Evolutionary conservation across 2,888 invertebrate genomes (phyloP).

Genomic region (Xylota sylvarum): DNA sequence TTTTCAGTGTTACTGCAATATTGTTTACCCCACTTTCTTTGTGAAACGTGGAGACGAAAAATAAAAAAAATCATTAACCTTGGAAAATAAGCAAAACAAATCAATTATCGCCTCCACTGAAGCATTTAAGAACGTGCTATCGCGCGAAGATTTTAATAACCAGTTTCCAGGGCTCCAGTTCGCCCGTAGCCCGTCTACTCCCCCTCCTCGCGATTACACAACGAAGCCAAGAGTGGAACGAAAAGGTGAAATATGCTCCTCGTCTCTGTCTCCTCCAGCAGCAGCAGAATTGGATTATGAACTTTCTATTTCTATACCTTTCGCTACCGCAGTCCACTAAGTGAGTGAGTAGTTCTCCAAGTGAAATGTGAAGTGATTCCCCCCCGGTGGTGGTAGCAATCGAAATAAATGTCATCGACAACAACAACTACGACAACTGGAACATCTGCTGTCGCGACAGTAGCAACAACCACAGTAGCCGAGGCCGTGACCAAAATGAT

Average conservation of each 20-base stretch:
- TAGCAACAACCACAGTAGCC: conserved; percentile 45
- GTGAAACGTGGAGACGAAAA: background rate
- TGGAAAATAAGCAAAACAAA: conserved; percentile 3
- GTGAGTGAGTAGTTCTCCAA: conserved; percentile 12
- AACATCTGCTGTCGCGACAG: conserved; percentile 16
- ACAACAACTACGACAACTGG: conserved; percentile 21
- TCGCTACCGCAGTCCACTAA: conserved; percentile 3
- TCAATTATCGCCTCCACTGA: background rate
- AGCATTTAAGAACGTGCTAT: conserved; percentile 13
- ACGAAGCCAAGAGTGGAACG: conserved; percentile 43
- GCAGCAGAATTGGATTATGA: conserved; percentile 52
- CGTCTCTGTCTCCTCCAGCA: conserved; percentile 13
- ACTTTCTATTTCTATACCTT: conserved; percentile 69
- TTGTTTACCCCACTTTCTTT: conserved; percentile 23
- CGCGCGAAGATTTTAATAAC: background rate
- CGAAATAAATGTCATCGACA: conserved; percentile 67
- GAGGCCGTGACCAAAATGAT: conserved; percentile 67
- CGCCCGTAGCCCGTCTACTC: background rate
- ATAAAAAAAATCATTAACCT: conserved; percentile 20
- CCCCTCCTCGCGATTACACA: conserved; percentile 56
- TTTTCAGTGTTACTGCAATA: conserved; percentile 18
- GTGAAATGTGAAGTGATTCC: conserved; percentile 41
- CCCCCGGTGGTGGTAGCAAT: conserved; percentile 15
- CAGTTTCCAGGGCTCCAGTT: conserved; percentile 7
- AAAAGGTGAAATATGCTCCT: conserved; percentile 49